Evolutionary conservation across 2,113 vertebrate species (phyloP).

Genomic region (Dasyurus viverrinus): DNA sequence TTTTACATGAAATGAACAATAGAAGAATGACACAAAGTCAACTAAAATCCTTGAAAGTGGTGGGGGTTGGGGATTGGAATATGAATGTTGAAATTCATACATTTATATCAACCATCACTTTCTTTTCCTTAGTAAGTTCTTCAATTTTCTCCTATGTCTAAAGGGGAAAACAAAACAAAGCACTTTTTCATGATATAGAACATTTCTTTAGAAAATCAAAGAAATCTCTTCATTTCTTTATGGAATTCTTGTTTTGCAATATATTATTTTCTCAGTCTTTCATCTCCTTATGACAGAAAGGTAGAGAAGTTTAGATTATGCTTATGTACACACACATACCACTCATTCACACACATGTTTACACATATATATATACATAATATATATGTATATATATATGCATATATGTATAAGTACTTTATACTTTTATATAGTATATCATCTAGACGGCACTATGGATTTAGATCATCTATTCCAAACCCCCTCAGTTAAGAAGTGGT

Average conservation of each 20-base stretch:
- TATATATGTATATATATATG: too few species aligned
- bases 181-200: background rate
- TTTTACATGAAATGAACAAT: background rate
- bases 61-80: background rate
- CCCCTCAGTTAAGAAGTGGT: background rate
- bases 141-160: background rate
- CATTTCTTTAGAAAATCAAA: background rate
- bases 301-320: background rate
- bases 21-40: background rate
- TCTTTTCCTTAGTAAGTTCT: background rate
- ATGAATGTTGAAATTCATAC: background rate
- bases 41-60: background rate
- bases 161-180: background rate
- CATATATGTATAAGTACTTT: background rate
- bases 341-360: too few species aligned
- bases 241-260: background rate
- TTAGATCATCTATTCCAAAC: background rate
- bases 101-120: background rate
- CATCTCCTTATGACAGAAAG: background rate
- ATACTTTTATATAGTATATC: background rate
- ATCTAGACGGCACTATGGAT: background rate
- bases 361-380: background rate
- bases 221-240: background rate
- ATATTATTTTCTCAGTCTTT: background rate
- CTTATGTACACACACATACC: too few species aligned